Conservation (phyloP, 2,113 vertebrate species). For the Macquaria ambigua region DNA sequence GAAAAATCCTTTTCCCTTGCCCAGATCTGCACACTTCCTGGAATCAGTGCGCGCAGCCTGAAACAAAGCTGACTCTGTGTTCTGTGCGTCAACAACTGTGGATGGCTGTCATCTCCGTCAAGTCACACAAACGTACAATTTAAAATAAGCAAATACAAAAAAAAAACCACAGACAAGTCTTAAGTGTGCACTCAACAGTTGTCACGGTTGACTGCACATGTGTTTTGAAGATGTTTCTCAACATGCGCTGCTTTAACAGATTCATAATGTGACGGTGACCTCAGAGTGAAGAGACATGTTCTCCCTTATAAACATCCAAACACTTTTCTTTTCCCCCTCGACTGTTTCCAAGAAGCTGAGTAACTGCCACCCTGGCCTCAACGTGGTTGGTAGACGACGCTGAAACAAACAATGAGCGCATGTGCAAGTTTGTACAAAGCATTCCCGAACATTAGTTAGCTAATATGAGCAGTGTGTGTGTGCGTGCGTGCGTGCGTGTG, state of each 20-base stretch:
- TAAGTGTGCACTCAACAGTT: background rate
- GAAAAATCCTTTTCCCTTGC: background rate
- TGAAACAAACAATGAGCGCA: background rate
- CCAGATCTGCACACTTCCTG: conserved; percentile 20
- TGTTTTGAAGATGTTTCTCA: conserved; percentile 13
- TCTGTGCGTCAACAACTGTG: background rate
- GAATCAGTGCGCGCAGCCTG: background rate
- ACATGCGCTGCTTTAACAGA: background rate
- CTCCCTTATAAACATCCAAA: conserved; percentile 13
- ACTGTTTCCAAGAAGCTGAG: background rate
- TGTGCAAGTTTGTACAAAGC: conserved; percentile 6
- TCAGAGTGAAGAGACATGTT: background rate
- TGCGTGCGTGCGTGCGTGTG: background rate
- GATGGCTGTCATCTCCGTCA: background rate
- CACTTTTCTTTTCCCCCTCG: background rate
- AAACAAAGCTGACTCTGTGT: conserved; percentile 4
- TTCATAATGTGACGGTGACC: background rate
- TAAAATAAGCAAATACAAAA: background rate
- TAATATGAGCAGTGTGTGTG: conserved; percentile 12
- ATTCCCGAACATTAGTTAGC: conserved; percentile 4
- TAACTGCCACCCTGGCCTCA: background rate
- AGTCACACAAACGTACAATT: background rate
- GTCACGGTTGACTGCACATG: background rate
- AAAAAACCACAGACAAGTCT: background rate
- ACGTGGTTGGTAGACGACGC: conserved; percentile 7